These are phyloP conservation scores for Diarsia mendica DNA, from an alignment of 2,888 invertebrate genomes.

Conservation along the genomic window DNA sequence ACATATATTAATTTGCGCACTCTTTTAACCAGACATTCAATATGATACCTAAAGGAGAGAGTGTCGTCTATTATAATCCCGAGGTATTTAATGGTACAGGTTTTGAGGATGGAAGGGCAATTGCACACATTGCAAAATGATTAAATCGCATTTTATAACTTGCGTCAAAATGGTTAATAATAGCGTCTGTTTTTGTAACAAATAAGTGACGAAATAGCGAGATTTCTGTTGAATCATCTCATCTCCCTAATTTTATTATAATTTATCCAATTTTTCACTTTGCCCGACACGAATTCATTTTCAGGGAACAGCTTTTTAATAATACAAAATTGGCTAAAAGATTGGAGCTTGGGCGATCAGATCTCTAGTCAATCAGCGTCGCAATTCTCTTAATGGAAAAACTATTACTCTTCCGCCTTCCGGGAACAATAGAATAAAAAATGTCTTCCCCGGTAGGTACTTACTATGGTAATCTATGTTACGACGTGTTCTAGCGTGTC, in stretches of 20 bases:
- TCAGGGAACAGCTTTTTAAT: conserved; percentile 48
- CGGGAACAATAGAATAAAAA: conserved; percentile 73
- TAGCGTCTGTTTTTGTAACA: conserved; percentile 5
- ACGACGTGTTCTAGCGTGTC: conserved; percentile 70
- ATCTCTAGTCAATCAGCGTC: conserved; percentile 72
- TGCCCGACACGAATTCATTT: conserved; percentile 43
- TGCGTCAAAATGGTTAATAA: not conserved
- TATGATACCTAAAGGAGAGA: no score
- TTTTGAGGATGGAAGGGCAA: no score
- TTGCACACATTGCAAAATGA: no score
- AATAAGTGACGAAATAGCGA: conserved; percentile 7
- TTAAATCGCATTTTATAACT: not conserved
- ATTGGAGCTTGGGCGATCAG: conserved; percentile 55
- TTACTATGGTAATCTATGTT: conserved; percentile 75
- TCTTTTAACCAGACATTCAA: no score
- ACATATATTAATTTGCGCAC: no score
- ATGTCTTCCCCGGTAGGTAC: conserved; percentile 53
- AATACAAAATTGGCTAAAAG: conserved; percentile 50
- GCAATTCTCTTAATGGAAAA: conserved; percentile 77
- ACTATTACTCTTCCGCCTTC: conserved; percentile 74
- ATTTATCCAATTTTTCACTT: conserved; percentile 52
- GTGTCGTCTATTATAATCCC: no score
- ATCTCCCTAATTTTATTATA: conserved; percentile 34
- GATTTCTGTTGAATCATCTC: conserved; percentile 13
- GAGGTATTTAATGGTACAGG: no score